phyloP scores from a whole-genome alignment of 1,140 invertebrate genomes.

The Drosophila triauraria region DNA sequence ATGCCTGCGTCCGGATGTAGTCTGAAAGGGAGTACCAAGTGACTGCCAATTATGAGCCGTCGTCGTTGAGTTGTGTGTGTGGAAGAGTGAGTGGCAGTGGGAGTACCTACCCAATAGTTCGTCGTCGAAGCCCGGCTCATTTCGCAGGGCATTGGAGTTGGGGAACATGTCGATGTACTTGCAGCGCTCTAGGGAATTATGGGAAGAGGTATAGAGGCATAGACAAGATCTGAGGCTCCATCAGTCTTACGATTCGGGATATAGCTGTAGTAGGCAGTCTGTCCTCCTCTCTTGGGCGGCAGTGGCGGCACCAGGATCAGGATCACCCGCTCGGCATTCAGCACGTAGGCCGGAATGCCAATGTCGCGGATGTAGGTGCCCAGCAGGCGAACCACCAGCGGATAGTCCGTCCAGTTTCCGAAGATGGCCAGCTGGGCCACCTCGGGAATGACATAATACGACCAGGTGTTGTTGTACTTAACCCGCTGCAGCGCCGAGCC shows the following conservation, averaged over 20 bases:
- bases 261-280: slow-evolving; percentile 71
- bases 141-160: slow-evolving; percentile 85
- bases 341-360: slow-evolving; percentile 70
- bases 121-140: slow-evolving; percentile 86
- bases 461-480: slow-evolving; percentile 72
- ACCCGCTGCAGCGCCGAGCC: slow-evolving; percentile 69
- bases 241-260: slow-evolving; percentile 68
- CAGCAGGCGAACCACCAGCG: slow-evolving; percentile 64
- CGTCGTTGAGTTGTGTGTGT: background rate
- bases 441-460: slow-evolving; percentile 81
- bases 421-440: slow-evolving; percentile 74
- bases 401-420: slow-evolving; percentile 72
- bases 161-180: slow-evolving; percentile 88
- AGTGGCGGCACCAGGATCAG: slow-evolving; percentile 73
- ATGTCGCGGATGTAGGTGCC: slow-evolving; percentile 75
- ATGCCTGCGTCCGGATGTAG: slow-evolving; percentile 92
- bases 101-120: slow-evolving; percentile 87
- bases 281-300: slow-evolving; percentile 67
- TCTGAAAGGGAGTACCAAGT: slow-evolving; percentile 87
- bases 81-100: background rate
- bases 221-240: background rate
- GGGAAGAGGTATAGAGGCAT: slow-evolving; percentile 46
- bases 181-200: slow-evolving; percentile 86
- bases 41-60: slow-evolving; percentile 63
- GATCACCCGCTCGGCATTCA: slow-evolving; percentile 74